Conservation (phyloP, 2,797 vertebrate genomes). For the Gymnoscopelus microlampas region DNA sequence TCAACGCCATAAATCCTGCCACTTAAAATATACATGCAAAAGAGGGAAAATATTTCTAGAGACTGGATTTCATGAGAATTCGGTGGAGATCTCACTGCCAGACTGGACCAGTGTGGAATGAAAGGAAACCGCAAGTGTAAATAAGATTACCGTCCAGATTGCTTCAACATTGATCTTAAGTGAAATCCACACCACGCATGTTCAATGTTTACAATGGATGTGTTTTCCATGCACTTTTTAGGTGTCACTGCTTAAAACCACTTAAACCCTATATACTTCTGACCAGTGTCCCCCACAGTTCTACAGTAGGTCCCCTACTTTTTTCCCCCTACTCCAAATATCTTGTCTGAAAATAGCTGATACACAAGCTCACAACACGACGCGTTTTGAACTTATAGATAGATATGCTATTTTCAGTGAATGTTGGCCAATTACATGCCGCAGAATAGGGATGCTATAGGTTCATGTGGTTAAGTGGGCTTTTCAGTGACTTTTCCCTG, state of each 20-base stretch:
- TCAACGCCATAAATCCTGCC: background rate
- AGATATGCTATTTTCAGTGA: too few relatives aligned
- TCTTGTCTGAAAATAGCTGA: too few relatives aligned
- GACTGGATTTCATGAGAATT: slow-evolving; percentile 25
- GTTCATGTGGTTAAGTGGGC: slow-evolving; percentile 39
- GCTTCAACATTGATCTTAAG: slow-evolving; percentile 64
- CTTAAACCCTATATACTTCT: too few relatives aligned
- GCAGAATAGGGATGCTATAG: too few relatives aligned
- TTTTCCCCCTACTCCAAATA: too few relatives aligned
- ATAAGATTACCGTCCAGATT: slow-evolving; percentile 66
- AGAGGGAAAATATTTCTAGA: slow-evolving; percentile 12
- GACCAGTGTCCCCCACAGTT: too few relatives aligned
- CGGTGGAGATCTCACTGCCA: slow-evolving; percentile 10
- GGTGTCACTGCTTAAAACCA: slow-evolving; percentile 40
- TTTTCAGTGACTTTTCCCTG: slow-evolving; percentile 50
- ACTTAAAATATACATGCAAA: slow-evolving; percentile 24
- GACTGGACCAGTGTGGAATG: slow-evolving; percentile 35
- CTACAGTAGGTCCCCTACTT: too few relatives aligned
- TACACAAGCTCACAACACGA: too few relatives aligned
- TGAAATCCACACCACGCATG: slow-evolving; percentile 66
- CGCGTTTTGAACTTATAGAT: too few relatives aligned
- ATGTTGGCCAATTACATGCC: too few relatives aligned
- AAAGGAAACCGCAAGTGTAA: slow-evolving; percentile 57
- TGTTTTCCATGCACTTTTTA: slow-evolving; percentile 68
- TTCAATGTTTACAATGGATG: slow-evolving; percentile 70